These are phyloP conservation scores for Yoshiicerus persimilis DNA, from an alignment of 1,140 invertebrate genomes.

Conservation along the genomic window DNA sequence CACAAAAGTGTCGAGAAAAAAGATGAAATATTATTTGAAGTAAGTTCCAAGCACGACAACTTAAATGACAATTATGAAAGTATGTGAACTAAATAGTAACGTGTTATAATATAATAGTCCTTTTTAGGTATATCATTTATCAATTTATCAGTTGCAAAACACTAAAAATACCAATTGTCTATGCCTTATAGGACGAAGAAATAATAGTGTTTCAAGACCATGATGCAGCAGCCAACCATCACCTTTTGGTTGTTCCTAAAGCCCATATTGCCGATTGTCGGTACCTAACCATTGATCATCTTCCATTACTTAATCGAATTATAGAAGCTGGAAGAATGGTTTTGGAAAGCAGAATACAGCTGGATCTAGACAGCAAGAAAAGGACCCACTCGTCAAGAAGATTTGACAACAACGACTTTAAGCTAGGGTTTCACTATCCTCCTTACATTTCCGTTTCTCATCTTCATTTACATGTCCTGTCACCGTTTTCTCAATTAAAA, in stretches of 20 bases:
- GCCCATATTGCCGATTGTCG: conserved; percentile 74
- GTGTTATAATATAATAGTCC: too few species aligned
- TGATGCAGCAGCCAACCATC: conserved; percentile 75
- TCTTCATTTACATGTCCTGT: conserved; percentile 84
- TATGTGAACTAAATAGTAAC: too few species aligned
- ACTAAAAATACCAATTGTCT: too few species aligned
- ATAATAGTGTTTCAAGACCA: conserved; percentile 80
- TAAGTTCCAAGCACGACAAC: too few species aligned
- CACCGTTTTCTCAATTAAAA: conserved; percentile 64
- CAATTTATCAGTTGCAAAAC: too few species aligned
- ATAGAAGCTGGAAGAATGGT: conserved; percentile 62
- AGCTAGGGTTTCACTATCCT: conserved; percentile 87
- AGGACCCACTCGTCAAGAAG: too few species aligned
- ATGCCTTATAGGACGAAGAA: conserved; percentile 68
- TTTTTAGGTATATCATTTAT: too few species aligned
- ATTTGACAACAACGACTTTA: background rate
- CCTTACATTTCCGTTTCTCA: conserved; percentile 82
- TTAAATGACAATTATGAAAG: too few species aligned
- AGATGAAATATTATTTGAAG: background rate
- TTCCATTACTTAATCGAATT: conserved; percentile 68
- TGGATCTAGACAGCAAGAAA: too few species aligned
- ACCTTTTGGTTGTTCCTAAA: conserved; percentile 77
- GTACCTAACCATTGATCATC: conserved; percentile 64
- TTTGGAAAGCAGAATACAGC: conserved; percentile 55
- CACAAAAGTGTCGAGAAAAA: background rate